phyloP scores from a whole-genome alignment of 1,140 invertebrate genomes.

The Chelonus insularis region DNA sequence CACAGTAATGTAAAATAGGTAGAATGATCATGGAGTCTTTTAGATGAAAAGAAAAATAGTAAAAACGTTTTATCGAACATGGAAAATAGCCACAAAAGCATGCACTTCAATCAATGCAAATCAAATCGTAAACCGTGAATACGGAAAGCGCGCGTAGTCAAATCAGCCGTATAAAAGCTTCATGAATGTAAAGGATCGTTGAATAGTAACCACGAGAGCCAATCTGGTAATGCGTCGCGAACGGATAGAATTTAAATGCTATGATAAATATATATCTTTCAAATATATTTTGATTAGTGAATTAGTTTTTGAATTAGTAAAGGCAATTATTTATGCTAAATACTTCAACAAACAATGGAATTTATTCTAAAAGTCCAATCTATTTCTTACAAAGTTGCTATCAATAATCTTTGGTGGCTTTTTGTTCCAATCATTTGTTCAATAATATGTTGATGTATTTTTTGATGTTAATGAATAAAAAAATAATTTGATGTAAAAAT shows the following conservation, averaged over 20 bases:
- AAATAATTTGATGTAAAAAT: too few species aligned
- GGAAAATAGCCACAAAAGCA: slow-evolving; percentile 36
- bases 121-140: slow-evolving; percentile 55
- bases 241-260: slow-evolving; percentile 6
- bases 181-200: slow-evolving; percentile 58
- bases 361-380: too few species aligned
- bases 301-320: too few species aligned
- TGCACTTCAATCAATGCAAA: slow-evolving; percentile 61
- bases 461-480: too few species aligned
- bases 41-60: slow-evolving; percentile 10
- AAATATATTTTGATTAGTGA: too few species aligned
- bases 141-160: slow-evolving; percentile 53
- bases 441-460: too few species aligned
- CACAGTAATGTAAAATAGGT: not conserved
- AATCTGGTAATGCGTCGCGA: slow-evolving; percentile 57
- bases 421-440: too few species aligned
- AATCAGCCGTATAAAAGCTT: slow-evolving; percentile 59
- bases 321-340: too few species aligned
- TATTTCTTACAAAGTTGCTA: too few species aligned
- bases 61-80: not conserved
- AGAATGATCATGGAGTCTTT: not conserved
- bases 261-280: not conserved
- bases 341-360: too few species aligned
- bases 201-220: slow-evolving; percentile 50
- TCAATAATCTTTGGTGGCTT: too few species aligned